phyloP scores from a whole-genome alignment of 2,888 invertebrate species.

The Cryptocephalus primarius region DNA sequence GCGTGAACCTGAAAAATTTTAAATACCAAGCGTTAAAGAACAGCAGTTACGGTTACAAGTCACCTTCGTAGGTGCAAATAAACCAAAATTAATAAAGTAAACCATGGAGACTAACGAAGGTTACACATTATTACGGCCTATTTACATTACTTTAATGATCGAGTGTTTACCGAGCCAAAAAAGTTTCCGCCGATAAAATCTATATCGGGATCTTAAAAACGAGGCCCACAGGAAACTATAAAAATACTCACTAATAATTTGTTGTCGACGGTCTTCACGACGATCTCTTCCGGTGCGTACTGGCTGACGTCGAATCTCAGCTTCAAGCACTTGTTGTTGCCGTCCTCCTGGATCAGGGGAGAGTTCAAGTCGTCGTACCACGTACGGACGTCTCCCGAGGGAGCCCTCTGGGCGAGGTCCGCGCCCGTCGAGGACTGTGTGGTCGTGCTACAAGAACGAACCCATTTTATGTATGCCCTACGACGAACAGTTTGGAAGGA shows the following conservation, averaged over 20 bases:
- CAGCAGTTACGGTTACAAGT: no score
- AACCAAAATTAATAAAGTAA: no score
- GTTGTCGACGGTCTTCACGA: slow-evolving; percentile 97
- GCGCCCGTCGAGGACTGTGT: slow-evolving; percentile 37
- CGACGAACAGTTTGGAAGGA: no score
- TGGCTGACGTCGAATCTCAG: slow-evolving; percentile 95
- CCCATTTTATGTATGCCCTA: background rate
- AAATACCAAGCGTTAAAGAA: no score
- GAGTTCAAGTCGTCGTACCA: slow-evolving; percentile 83
- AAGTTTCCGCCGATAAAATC: no score
- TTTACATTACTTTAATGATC: no score
- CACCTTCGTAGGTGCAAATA: no score
- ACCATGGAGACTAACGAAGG: no score
- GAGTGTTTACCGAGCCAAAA: no score
- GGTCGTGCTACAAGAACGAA: slow-evolving; percentile 46
- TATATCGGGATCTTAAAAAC: no score
- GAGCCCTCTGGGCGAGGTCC: slow-evolving; percentile 26
- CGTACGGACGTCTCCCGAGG: slow-evolving; percentile 48
- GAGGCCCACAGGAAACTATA: no score
- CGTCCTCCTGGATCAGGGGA: slow-evolving; percentile 88
- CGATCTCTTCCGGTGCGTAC: slow-evolving; percentile 94
- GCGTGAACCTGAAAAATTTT: slow-evolving; percentile 73
- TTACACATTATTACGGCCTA: no score
- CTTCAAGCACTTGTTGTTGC: slow-evolving; percentile 87
- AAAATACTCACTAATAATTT: slow-evolving; percentile 70